Evolutionary conservation across 1,140 invertebrate genomes (phyloP).

Genomic region (Drosophila fuyamai): DNA sequence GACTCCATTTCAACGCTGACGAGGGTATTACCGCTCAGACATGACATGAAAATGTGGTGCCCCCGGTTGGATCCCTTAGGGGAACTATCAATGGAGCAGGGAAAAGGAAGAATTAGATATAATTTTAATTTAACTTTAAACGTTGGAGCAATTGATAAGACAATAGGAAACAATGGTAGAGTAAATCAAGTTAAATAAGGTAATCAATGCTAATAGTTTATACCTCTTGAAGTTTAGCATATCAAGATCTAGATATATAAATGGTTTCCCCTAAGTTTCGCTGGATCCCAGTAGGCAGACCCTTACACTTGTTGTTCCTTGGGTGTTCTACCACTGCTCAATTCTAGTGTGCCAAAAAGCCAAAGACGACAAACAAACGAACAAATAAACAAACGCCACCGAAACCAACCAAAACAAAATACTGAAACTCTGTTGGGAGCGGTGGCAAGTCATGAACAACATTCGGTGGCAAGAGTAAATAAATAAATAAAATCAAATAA

Average conservation of each 20-base stretch:
- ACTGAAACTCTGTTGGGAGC: slow-evolving; percentile 12
- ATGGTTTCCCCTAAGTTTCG: background rate
- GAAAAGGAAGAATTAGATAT: too few relatives aligned
- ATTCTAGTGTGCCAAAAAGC: slow-evolving; percentile 33
- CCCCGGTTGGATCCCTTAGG: background rate
- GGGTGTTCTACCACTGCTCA: background rate
- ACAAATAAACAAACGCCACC: slow-evolving; percentile 25
- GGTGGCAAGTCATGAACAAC: slow-evolving; percentile 9
- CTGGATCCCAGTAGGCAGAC: background rate
- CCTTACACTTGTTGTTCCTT: slow-evolving; percentile 22
- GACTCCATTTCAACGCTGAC: slow-evolving; percentile 27
- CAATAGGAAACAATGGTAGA: background rate
- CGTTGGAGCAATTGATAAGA: background rate
- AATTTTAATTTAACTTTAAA: background rate
- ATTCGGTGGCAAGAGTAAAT: slow-evolving; percentile 38
- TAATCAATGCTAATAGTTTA: too few relatives aligned
- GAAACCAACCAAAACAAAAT: slow-evolving; percentile 25
- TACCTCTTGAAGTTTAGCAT: too few relatives aligned
- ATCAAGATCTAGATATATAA: too few relatives aligned
- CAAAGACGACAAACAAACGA: slow-evolving; percentile 19
- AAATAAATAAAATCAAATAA: slow-evolving; percentile 50
- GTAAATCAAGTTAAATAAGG: too few relatives aligned
- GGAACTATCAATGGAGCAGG: background rate
- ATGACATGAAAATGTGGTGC: slow-evolving; percentile 19
- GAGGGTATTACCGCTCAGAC: slow-evolving; percentile 20